Evolutionary conservation across 2,888 invertebrate genomes (phyloP).

Genomic region (Gisinianus flammeolus): DNA sequence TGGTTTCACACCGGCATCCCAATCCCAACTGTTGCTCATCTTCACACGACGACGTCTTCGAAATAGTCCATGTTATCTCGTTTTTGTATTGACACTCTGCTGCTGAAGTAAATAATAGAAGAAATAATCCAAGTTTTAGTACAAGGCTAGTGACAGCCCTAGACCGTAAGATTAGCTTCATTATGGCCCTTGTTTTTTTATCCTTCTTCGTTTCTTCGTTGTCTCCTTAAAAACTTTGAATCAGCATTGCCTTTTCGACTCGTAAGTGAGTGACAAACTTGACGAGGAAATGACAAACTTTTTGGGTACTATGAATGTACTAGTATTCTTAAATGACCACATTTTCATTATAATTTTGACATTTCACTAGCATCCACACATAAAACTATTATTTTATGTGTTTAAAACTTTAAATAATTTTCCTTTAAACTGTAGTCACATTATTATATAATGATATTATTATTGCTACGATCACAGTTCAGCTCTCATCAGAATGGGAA

Average conservation of each 20-base stretch:
- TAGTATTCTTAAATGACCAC: background rate
- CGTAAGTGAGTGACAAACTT: background rate
- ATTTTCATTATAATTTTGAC: no score
- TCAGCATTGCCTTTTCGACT: background rate
- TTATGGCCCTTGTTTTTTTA: background rate
- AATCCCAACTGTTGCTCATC: constrained; percentile 42
- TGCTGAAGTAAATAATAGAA: background rate
- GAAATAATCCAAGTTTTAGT: constrained; percentile 3
- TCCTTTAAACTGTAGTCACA: no score
- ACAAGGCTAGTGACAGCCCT: background rate
- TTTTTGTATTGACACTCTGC: constrained; percentile 31
- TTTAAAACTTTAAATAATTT: no score
- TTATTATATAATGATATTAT: no score
- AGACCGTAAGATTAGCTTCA: background rate
- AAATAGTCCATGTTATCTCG: constrained; percentile 38
- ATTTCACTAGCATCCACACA: background rate
- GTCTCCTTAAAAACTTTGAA: background rate
- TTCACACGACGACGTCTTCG: constrained; percentile 34
- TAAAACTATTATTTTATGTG: no score
- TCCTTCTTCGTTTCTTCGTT: background rate
- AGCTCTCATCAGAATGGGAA: background rate
- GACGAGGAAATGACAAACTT: background rate
- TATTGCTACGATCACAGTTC: no score
- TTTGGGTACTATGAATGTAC: background rate
- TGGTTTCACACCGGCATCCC: constrained; percentile 40